These are phyloP conservation scores for Formica exsecta DNA, from an alignment of 1,140 invertebrate genomes.

Conservation along the genomic window DNA sequence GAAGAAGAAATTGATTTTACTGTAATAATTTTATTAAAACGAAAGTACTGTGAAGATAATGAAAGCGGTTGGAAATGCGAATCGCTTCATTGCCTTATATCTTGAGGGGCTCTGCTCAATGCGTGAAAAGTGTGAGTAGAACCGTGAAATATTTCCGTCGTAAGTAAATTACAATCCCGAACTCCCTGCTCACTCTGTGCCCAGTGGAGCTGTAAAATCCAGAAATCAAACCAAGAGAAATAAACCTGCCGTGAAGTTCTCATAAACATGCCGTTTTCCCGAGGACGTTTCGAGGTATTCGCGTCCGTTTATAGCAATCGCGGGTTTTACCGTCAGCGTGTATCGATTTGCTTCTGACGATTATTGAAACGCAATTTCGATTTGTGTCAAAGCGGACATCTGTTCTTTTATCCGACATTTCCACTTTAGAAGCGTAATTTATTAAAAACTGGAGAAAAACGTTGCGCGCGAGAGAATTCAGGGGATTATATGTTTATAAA, in stretches of 20 bases:
- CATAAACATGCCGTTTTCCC: constrained; percentile 21
- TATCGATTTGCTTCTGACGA: constrained; percentile 41
- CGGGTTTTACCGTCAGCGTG: not conserved
- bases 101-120: constrained; percentile 9
- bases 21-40: not conserved
- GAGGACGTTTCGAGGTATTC: not conserved
- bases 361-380: constrained; percentile 41
- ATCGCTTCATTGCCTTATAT: constrained; percentile 37
- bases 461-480: no score
- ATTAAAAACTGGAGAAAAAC: constrained; percentile 7
- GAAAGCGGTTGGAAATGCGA: not conserved
- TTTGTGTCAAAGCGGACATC: constrained; percentile 24
- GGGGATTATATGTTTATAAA: not conserved
- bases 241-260: constrained; percentile 13
- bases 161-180: constrained; percentile 68
- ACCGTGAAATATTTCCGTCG: constrained; percentile 40
- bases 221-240: constrained; percentile 34
- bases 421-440: constrained; percentile 4
- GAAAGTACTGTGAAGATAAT: not conserved
- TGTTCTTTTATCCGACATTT: not conserved
- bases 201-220: constrained; percentile 11
- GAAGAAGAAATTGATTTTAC: not conserved
- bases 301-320: constrained; percentile 22
- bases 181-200: not conserved
- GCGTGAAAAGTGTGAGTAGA: constrained; percentile 12